Evolutionary conservation across 2,113 vertebrate genomes (phyloP), one percentile per base, ranked within the genome.

Genomic region (Carettochelys insculpta): DNA sequence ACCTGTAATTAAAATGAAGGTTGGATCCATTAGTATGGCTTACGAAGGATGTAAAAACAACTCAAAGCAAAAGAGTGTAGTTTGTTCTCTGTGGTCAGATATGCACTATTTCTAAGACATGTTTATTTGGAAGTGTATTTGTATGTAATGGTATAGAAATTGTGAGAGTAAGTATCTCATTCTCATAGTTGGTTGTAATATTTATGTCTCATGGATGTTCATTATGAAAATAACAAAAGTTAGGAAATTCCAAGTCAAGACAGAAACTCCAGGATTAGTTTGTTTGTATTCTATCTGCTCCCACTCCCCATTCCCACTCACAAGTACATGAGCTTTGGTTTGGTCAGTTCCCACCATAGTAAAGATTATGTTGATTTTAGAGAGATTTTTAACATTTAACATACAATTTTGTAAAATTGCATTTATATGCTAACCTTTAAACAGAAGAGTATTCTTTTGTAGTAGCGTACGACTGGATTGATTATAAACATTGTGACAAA

Each of bases 141-240:
- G 19, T n/a, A 4, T 20, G 10, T 8, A 11, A n/a, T 0, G 11
- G 17, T 34, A 48, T 20, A 13, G 54, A 9, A 16, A 34, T 5
- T 9, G 5, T 27, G 19, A 3, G 1, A 78, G 3, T 1, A 41
- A 0, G 5, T 17, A 54, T 29, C 6, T 41, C 3, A 47, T 25
- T 20, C 8, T 19, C 14, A 2, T 29, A 13, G 47, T 47, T 14
- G 47, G 43, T 45, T 12, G 0, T 4, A 6, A 3, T 1, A 1
- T 45, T 20, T 45, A 12, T 6, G 4, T 9, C 38, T 16, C 65
- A 0, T 0, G 1, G 0, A 76, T 16, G 41, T 19, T 19, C 61
- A 47, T 47, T 2, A 5, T 20, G 38, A 41, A 41, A 41, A 73
- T 73, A 73, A 45, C 45, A 3, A 0, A 24, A 52, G 38, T 11